Percentiles rank a stretch among this genome's conserved stretches.
Conservation (phyloP, 2,888 invertebrate species). For the Vanessa cardui region DNA sequence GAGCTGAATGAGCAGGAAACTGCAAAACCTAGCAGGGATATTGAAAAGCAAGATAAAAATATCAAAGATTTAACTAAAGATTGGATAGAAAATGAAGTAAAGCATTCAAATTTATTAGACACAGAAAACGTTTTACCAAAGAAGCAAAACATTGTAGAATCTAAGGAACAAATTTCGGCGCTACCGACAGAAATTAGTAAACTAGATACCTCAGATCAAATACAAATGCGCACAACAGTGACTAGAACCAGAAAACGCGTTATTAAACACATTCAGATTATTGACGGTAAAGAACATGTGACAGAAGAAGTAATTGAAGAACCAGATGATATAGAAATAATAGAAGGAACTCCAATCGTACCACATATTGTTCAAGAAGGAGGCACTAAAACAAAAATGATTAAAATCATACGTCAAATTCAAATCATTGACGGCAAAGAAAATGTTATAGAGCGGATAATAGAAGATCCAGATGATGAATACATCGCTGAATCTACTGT, state of each 20-base stretch:
- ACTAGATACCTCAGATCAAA: background rate
- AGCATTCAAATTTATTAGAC: background rate
- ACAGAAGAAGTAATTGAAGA: conserved; percentile 93
- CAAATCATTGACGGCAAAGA: conserved; percentile 91
- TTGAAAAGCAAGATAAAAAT: background rate
- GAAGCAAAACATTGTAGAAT: background rate
- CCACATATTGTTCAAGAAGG: conserved; percentile 47
- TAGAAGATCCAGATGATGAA: conserved; percentile 90
- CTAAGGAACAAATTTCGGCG: background rate
- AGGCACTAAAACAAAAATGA: conserved; percentile 60
- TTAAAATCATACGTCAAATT: conserved; percentile 86
- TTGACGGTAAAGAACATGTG: conserved; percentile 92
- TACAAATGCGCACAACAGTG: conserved; percentile 7
- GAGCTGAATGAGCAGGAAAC: background rate
- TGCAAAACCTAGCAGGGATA: background rate
- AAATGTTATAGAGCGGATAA: conserved; percentile 88
- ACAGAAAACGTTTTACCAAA: background rate
- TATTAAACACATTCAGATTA: conserved; percentile 88
- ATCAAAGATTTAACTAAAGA: conserved; percentile 1
- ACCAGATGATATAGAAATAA: conserved; percentile 89
- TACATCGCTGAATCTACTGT: conserved; percentile 23
- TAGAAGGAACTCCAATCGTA: conserved; percentile 82
- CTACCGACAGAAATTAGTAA: conserved; percentile 4
- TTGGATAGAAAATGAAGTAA: conserved; percentile 2
- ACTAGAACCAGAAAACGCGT: conserved; percentile 84